These are phyloP conservation scores for Pituophis catenifer DNA, from an alignment of 2,113 vertebrate genomes.

Conservation along the genomic window DNA sequence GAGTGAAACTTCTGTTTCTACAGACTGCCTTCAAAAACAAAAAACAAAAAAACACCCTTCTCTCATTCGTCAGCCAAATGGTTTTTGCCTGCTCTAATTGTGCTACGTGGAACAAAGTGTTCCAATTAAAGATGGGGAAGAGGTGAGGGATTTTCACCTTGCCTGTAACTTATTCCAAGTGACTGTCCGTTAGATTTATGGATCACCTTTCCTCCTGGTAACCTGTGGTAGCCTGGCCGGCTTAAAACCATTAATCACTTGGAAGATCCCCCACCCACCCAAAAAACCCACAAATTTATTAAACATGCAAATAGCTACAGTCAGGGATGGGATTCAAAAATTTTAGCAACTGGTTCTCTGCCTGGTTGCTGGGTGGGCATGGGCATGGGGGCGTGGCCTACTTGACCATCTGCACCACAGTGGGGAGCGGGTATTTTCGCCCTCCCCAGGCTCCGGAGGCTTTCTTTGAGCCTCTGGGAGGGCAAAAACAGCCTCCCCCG, in stretches of 20 bases:
- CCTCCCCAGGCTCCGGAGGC: too few species aligned
- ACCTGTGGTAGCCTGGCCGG: background rate
- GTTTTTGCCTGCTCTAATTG: background rate
- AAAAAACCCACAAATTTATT: background rate
- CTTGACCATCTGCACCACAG: too few species aligned
- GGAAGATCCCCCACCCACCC: background rate
- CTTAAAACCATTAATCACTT: background rate
- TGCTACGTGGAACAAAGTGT: background rate
- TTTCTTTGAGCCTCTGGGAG: too few species aligned
- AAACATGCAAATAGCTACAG: background rate
- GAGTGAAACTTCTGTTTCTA: constrained; percentile 10
- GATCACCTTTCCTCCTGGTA: background rate
- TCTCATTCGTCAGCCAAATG: background rate
- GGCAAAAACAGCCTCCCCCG: too few species aligned
- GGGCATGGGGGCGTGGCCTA: too few species aligned
- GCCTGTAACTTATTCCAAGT: background rate
- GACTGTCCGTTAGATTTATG: background rate
- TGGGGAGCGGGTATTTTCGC: too few species aligned
- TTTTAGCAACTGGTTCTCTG: too few species aligned
- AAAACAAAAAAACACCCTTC: too few species aligned
- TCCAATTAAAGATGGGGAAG: background rate
- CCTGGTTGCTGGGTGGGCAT: too few species aligned
- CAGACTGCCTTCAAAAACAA: background rate
- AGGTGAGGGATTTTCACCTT: background rate
- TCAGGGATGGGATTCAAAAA: too few species aligned